Evolutionary conservation across 2,797 vertebrate genomes (phyloP), one percentile per base, ranked within the genome.

Genomic region (Danio jaintianensis): DNA sequence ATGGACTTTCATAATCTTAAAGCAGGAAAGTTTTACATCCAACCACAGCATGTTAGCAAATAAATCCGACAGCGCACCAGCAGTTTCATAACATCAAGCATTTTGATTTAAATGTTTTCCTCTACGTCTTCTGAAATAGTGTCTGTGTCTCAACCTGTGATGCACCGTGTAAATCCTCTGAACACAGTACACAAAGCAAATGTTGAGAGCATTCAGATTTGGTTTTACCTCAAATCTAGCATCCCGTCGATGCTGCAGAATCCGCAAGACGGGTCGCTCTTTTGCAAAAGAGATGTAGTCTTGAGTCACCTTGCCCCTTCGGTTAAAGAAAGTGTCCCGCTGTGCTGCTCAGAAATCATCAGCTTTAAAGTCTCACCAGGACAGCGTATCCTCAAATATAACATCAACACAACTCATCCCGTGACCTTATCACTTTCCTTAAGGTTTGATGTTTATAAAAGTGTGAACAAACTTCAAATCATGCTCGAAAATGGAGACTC

Each of bases 311-410:
- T 5, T n/a, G 22, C 36, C 36, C 50, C 48, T 52, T 55, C 55
- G 68, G 36, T 52, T 20, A 73, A 86, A 82, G 85, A 53, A 69
- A 82, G 87, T 85, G 84, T 80, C 79, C 62, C 53, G 67, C 81
- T 88, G 82, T 83, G 85, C 86, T 81, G 82, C 62, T 53, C 36
- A 58, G 40, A 58, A 56, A 29, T 43, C 52, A 22, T 15, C 7
- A 56, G 20, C 70, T 45, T 29, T 59, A 59, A 75, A 75, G 58
- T 29, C 45, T 50, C 29, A 63, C 6, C 55, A 38, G 58, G 29
- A 48, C 55, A 11, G 40, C 1, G 1, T 67, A 67, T 48, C 20
- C 18, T 67, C 22, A 56, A 53, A 56, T 71, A 55, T 12, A 42
- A 42, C 50, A 18, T 12, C 8, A 40, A 18, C 20, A 18, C 12